phyloP scores from a whole-genome alignment of 2,888 invertebrate genomes.

The Protodeltote pygarga region DNA sequence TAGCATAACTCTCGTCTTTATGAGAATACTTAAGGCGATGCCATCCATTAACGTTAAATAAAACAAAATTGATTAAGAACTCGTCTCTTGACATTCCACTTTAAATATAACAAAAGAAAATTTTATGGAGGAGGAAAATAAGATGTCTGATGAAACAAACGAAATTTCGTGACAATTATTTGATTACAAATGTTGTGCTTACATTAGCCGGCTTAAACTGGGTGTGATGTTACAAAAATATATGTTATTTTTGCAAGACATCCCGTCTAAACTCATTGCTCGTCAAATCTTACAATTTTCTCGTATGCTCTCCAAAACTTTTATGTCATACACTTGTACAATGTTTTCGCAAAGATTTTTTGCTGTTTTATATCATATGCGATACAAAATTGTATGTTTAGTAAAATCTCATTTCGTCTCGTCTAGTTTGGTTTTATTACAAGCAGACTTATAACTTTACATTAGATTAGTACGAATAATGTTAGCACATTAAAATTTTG shows the following conservation, averaged over 20 bases:
- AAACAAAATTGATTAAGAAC: constrained; percentile 51
- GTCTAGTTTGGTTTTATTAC: constrained; percentile 16
- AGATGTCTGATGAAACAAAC: constrained; percentile 27
- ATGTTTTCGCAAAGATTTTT: constrained; percentile 20
- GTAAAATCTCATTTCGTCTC: constrained; percentile 9
- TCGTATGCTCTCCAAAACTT: constrained; percentile 22
- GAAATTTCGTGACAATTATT: constrained; percentile 27
- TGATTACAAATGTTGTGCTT: constrained; percentile 28
- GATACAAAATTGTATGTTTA: constrained; percentile 15
- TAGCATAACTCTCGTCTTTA: constrained; percentile 38
- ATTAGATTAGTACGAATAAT: constrained; percentile 18
- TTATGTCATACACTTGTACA: constrained; percentile 13
- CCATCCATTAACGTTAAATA: constrained; percentile 45
- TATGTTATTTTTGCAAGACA: constrained; percentile 10
- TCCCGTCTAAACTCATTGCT: constrained; percentile 7
- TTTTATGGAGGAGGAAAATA: constrained; percentile 41
- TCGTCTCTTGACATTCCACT: constrained; percentile 48
- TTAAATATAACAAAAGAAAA: constrained; percentile 36
- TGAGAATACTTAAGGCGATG: constrained; percentile 16
- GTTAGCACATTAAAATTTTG: constrained; percentile 28
- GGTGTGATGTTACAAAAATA: constrained; percentile 18
- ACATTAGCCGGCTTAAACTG: constrained; percentile 14
- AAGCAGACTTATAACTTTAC: constrained; percentile 9
- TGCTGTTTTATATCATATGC: constrained; percentile 8
- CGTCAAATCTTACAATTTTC: constrained; percentile 26